Percentiles rank a stretch among this genome's conserved stretches.
Evolutionary conservation across 2,888 invertebrate species (phyloP).

Genomic region (Agyllia agylla): DNA sequence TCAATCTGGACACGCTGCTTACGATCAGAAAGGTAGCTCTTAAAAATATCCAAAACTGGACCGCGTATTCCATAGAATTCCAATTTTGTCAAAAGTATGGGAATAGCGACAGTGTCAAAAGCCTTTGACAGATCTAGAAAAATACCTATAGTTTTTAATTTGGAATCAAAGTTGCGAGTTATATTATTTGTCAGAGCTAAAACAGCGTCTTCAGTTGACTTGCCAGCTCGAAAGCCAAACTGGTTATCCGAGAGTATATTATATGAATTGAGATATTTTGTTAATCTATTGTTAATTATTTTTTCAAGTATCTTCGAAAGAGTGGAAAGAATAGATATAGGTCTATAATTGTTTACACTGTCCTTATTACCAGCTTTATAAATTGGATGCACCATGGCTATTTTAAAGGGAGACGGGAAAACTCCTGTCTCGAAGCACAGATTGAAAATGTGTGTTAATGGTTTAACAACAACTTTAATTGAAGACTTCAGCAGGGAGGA

Average conservation of each 20-base stretch:
- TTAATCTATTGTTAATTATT: background rate
- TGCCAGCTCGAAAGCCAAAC: background rate
- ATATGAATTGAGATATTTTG: background rate
- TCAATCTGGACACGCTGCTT: background rate
- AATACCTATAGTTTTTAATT: background rate
- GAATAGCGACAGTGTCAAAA: background rate
- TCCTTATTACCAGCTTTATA: background rate
- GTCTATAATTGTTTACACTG: background rate
- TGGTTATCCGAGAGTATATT: background rate
- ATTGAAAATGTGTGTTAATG: background rate
- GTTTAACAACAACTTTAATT: background rate
- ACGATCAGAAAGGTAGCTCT: background rate
- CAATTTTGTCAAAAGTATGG: background rate
- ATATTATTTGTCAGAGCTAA: background rate
- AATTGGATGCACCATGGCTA: background rate
- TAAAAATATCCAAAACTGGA: background rate
- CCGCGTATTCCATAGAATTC: background rate
- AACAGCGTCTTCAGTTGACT: background rate
- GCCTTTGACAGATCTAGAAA: background rate
- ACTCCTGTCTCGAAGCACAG: background rate
- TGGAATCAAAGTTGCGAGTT: background rate
- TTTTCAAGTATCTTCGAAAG: background rate
- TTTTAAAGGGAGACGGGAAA: background rate
- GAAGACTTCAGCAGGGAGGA: background rate
- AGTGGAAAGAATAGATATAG: background rate